A percentile compares a stretch with the other conserved stretches of the same genome.
Evolutionary conservation across 2,113 vertebrate genomes (phyloP).

Genomic region (Hemibagrus wyckioides): DNA sequence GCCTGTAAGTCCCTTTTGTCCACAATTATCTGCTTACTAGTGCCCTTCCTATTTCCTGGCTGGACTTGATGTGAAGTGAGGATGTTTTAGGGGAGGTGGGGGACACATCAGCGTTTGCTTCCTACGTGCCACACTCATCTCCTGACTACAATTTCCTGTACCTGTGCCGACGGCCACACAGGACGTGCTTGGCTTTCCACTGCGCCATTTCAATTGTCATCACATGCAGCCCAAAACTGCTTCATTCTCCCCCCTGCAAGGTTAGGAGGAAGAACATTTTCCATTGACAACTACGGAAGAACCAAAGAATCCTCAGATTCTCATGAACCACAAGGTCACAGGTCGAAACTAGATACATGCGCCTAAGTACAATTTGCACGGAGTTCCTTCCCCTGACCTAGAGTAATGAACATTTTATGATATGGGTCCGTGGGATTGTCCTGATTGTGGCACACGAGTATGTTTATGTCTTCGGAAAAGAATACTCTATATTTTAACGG

Average conservation of each 20-base stretch:
- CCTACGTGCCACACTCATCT: slow-evolving; percentile 69
- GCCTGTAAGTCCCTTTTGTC: slow-evolving; percentile 36
- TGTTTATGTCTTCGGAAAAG: background rate
- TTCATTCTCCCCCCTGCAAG: slow-evolving; percentile 47
- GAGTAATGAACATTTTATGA: slow-evolving; percentile 3
- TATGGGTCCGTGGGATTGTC: slow-evolving; percentile 29
- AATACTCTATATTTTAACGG: background rate
- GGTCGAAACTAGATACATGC: background rate
- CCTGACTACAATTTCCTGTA: slow-evolving; percentile 74
- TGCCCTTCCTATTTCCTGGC: slow-evolving; percentile 75
- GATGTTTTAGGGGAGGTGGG: slow-evolving; percentile 59
- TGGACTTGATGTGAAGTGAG: slow-evolving; percentile 64
- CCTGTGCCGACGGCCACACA: slow-evolving; percentile 68
- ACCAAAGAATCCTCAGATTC: slow-evolving; percentile 11
- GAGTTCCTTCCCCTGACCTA: slow-evolving; percentile 20
- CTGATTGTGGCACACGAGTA: background rate
- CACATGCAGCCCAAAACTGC: slow-evolving; percentile 62
- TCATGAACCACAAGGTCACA: slow-evolving; percentile 21
- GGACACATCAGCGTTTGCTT: slow-evolving; percentile 72
- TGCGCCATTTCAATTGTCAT: slow-evolving; percentile 60
- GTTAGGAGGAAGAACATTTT: slow-evolving; percentile 33
- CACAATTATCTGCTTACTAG: slow-evolving; percentile 52
- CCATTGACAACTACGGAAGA: slow-evolving; percentile 15
- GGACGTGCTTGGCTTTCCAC: slow-evolving; percentile 68
- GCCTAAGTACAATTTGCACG: background rate